Evolutionary conservation across 1,140 invertebrate species (phyloP).

Genomic region (Goniozus legneri): DNA sequence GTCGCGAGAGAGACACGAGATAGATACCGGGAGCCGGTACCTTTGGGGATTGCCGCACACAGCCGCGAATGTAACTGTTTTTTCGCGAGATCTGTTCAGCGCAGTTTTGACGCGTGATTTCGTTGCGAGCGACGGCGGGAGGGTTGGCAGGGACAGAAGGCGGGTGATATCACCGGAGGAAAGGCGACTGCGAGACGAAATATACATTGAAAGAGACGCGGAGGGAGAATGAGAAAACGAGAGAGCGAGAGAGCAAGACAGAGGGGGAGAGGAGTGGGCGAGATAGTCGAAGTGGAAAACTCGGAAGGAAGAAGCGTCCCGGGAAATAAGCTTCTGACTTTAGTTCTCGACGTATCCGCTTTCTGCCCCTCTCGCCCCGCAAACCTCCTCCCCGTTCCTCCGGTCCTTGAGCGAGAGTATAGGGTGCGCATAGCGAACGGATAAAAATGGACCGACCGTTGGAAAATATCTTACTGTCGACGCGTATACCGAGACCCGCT

Average conservation of each 20-base stretch:
- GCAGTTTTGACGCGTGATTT: constrained; percentile 36
- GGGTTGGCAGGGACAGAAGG: not conserved
- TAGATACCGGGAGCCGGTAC: too few species aligned
- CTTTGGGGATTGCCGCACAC: too few species aligned
- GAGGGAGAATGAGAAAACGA: constrained; percentile 3
- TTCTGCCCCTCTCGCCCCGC: constrained; percentile 5
- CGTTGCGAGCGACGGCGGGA: constrained; percentile 5
- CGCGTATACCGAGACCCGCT: too few species aligned
- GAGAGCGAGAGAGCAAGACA: not conserved
- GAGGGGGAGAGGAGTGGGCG: not conserved
- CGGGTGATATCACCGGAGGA: too few species aligned
- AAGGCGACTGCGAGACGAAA: too few species aligned
- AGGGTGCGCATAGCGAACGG: too few species aligned
- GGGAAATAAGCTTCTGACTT: constrained; percentile 40
- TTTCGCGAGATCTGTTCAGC: too few species aligned
- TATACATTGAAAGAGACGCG: constrained; percentile 11
- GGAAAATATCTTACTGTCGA: constrained; percentile 25
- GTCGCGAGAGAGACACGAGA: too few species aligned
- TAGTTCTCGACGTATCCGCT: constrained; percentile 33
- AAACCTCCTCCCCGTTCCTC: too few species aligned
- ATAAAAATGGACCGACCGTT: constrained; percentile 16
- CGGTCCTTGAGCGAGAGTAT: too few species aligned
- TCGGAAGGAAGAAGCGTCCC: constrained; percentile 25
- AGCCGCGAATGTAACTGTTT: too few species aligned
- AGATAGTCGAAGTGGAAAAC: constrained; percentile 9